Conservation (phyloP, 2,797 vertebrate species). For the Chloroceryle amazona region DNA sequence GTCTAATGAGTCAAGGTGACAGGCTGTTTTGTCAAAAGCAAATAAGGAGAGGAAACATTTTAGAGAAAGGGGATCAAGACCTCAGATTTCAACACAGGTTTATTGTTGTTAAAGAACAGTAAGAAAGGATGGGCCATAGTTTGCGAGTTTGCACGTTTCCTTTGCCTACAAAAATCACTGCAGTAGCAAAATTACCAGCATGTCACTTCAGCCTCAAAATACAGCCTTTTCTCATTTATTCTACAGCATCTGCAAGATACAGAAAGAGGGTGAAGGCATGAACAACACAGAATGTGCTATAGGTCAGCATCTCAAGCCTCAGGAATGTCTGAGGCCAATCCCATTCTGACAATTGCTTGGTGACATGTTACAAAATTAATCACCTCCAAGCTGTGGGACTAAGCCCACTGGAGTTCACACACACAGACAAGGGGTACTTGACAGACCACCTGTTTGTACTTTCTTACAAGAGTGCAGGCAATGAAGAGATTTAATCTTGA, state of each 20-base stretch:
- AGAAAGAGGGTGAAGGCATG: not conserved
- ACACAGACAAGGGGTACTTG: not conserved
- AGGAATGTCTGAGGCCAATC: not conserved
- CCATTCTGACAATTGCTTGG: accelerated
- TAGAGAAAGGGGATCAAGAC: not conserved
- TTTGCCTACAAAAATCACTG: not conserved
- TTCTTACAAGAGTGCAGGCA: not conserved
- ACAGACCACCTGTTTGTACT: not conserved
- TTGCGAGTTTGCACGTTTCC: not conserved
- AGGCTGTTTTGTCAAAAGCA: not conserved
- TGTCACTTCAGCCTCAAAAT: not conserved
- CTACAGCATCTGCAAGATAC: not conserved
- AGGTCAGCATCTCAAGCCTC: not conserved
- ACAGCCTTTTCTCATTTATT: not conserved
- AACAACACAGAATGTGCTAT: accelerated
- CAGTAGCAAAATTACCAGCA: not conserved
- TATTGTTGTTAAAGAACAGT: not conserved
- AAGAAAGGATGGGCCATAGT: not conserved
- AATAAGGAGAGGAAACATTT: not conserved
- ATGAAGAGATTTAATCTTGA: not conserved
- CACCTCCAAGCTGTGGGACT: not conserved
- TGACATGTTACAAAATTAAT: accelerated
- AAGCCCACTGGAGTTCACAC: not conserved
- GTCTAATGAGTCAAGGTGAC: not conserved
- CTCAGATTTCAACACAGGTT: not conserved